phyloP scores from a whole-genome alignment of 2,888 invertebrate species.

The Phoenoteleia sp. region DNA sequence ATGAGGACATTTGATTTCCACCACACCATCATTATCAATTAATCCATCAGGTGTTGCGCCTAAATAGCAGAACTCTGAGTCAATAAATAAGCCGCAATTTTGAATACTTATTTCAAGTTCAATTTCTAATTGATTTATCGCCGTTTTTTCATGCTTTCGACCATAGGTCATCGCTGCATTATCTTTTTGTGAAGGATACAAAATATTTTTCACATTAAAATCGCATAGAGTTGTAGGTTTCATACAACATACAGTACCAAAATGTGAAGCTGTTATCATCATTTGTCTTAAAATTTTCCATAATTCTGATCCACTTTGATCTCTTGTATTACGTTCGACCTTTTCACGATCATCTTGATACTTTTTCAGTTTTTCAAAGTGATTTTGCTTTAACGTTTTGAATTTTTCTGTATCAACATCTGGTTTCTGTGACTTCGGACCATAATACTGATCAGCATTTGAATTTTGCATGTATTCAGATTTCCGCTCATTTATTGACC shows the following conservation, averaged over 20 bases:
- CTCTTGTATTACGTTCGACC: slow-evolving; percentile 38
- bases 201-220: slow-evolving; percentile 49
- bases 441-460: background rate
- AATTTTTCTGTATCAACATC: slow-evolving; percentile 8
- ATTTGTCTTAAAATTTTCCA: slow-evolving; percentile 47
- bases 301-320: slow-evolving; percentile 46
- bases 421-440: background rate
- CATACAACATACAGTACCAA: slow-evolving; percentile 57
- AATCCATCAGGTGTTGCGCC: slow-evolving; percentile 68
- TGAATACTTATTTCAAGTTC: slow-evolving; percentile 12
- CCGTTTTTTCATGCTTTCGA: slow-evolving; percentile 53
- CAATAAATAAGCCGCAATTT: slow-evolving; percentile 61
- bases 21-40: slow-evolving; percentile 60
- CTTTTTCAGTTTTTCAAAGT: slow-evolving; percentile 4
- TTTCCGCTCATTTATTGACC: background rate
- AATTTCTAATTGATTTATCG: slow-evolving; percentile 28
- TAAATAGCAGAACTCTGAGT: slow-evolving; percentile 27
- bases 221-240: slow-evolving; percentile 42
- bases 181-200: slow-evolving; percentile 37
- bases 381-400: background rate
- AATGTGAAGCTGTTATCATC: slow-evolving; percentile 61
- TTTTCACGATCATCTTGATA: background rate
- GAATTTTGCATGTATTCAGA: background rate
- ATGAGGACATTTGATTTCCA: slow-evolving; percentile 67
- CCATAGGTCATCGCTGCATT: slow-evolving; percentile 42